Evolutionary conservation across 2,797 vertebrate genomes (phyloP), one percentile per base, ranked within the genome.

Genomic region (Sternarchorhynchus goeldii): DNA sequence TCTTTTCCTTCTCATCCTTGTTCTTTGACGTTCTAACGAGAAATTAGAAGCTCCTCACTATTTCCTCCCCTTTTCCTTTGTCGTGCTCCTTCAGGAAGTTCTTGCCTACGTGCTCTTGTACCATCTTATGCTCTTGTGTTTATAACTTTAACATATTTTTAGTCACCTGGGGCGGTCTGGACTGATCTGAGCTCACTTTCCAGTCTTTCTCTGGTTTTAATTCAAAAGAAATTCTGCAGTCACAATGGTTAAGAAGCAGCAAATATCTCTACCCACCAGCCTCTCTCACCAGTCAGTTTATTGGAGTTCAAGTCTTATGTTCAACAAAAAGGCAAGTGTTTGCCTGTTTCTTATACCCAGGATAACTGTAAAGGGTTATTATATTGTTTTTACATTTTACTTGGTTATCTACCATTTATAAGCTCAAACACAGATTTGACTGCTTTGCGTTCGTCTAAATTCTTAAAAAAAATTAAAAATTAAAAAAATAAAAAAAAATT

Each of bases 151-250:
- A 25, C 25, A 25, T 25, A 25, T 25, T 25, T 25, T 25, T 74
- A 53, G 45, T 74, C 25, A 36, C 70, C 63, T 50, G 77, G 71
- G 7, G 55, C 71, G 17, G 21, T 55, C 59, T 31, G 5, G 45
- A 14, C 59, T 7, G 31, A 25, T 36, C 56, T 20, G 62, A 59
- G 73, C 32, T 73, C 62, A 39, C 59, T 56, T 65, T 71, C 60
- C 55, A n/a, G 65, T 76, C 34, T 21, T 36, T 59, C 68, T 81
- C 34, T 77, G 14, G 57, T 73, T 53, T 69, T 56, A 66, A 18
- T 32, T 55, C 45, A 55, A 25, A 31, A 12, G 29, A 16, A 18
- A 4, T 64, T 50, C 74, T 77, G 34, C 53, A 36, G 21, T 36
- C 21, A 21, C 21, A 70, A 18, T 53, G 29, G 25, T 69, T 25